Conservation (phyloP, 2,797 vertebrate genomes). For the Sebastes elongatus region DNA sequence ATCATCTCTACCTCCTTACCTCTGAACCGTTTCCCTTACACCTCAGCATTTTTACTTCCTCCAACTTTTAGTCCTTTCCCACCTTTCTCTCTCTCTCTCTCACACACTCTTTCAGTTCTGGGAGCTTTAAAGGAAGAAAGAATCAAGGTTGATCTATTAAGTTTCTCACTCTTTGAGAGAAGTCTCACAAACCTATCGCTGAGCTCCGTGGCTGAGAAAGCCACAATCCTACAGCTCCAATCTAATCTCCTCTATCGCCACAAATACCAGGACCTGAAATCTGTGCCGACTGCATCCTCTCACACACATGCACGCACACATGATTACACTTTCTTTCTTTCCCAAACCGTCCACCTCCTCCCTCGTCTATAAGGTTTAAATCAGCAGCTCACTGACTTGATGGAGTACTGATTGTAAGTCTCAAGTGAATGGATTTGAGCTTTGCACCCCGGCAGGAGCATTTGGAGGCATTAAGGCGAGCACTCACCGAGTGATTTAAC, state of each 20-base stretch:
- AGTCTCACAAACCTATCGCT: slow-evolving; percentile 42
- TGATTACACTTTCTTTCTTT: slow-evolving; percentile 39
- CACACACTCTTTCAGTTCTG: slow-evolving; percentile 20
- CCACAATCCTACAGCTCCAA: slow-evolving; percentile 51
- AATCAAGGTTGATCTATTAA: slow-evolving; percentile 57
- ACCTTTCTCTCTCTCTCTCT: slow-evolving; percentile 5
- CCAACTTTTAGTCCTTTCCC: slow-evolving; percentile 10
- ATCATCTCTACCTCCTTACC: slow-evolving; percentile 29
- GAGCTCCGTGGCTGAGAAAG: slow-evolving; percentile 42
- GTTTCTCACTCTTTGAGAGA: slow-evolving; percentile 61
- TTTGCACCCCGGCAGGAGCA: slow-evolving; percentile 33
- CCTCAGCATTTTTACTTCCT: slow-evolving; percentile 38
- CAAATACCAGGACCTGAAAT: slow-evolving; percentile 49
- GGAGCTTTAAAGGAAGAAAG: slow-evolving; percentile 26
- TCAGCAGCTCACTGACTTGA: slow-evolving; percentile 58
- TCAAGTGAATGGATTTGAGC: slow-evolving; percentile 57
- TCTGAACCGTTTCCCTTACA: slow-evolving; percentile 40
- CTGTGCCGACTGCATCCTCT: slow-evolving; percentile 39
- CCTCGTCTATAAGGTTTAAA: slow-evolving; percentile 48
- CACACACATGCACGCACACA: slow-evolving; percentile 12
- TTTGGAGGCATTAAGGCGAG: slow-evolving; percentile 59
- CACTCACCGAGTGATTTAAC: slow-evolving; percentile 43
- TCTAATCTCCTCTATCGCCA: slow-evolving; percentile 62
- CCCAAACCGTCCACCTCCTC: slow-evolving; percentile 24
- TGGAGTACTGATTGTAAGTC: slow-evolving; percentile 65